Evolutionary conservation across 2,888 invertebrate genomes (phyloP), one percentile per base, ranked within the genome.

Genomic region (Neoaliturus tenellus): DNA sequence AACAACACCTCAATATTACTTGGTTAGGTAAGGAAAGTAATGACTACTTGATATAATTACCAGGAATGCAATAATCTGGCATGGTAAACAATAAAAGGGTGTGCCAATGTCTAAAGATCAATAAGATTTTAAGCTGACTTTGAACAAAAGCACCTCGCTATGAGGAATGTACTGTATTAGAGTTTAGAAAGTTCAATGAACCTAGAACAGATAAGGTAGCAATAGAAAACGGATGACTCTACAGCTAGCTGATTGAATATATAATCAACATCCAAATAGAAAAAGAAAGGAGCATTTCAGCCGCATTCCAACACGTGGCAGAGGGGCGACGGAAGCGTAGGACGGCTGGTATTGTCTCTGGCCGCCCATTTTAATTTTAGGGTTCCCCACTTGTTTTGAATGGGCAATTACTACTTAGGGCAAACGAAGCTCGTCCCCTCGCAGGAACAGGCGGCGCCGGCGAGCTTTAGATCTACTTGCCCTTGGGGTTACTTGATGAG

Each of bases 341-440:
- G 73, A 73, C 28, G 75, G 51, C 48, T 14, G 23, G 71, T 41
- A 73, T 51, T 75, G 75, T 75, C 55, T 25, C 48, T 55, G 51
- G 55, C 20, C 55, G 78, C 78, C 55, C 78, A 78, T 78, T 78
- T 78, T 55, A 78, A 78, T 78, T 78, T 78, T 35, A 78, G 78
- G 55, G 78, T 10, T 71, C 78, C 78, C 55, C 78, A 55, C 78
- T 78, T 75, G 78, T 51, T 78, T 78, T 33, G 78, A 78, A 78
- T 78, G 31, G 78, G 55, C 78, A 55, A 78, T 78, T 33, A 44
- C 78, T 78, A 31, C 33, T 35, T 55, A 25, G 23, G 48, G 48
- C 39, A 39, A 62, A 28, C 1, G 31, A 31, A 17, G 23, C 51
- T 17, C 55, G 55, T n/a, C 67, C 67, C 67, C 28, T 33, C 33